phyloP scores from a whole-genome alignment of 1,140 invertebrate species.

The Heliconius eleuchia region DNA sequence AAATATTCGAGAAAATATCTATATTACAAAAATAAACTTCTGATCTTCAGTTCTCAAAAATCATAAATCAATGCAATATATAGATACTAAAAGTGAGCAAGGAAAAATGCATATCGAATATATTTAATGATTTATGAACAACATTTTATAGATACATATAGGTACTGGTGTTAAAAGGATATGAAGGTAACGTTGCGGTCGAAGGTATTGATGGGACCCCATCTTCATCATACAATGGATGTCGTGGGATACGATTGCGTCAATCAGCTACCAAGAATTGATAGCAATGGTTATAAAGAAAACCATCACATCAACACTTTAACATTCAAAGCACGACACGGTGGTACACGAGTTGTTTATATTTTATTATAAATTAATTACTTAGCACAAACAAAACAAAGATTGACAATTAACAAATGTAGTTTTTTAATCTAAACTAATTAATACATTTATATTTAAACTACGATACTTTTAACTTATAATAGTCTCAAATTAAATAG shows the following conservation, averaged over 20 bases:
- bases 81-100: neutral
- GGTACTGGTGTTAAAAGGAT: neutral
- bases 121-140: neutral
- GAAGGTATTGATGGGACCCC: slow-evolving; percentile 19
- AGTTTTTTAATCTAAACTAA: neutral
- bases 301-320: neutral
- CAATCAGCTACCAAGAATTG: slow-evolving; percentile 14
- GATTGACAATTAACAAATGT: neutral
- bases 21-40: neutral
- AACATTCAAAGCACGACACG: slow-evolving; percentile 1
- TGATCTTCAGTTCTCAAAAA: neutral
- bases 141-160: neutral
- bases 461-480: slow-evolving; percentile 21
- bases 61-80: too few relatives aligned
- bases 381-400: neutral
- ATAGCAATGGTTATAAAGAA: neutral
- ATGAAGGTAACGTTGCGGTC: slow-evolving; percentile 24
- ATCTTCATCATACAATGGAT: slow-evolving; percentile 29
- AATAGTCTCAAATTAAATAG: slow-evolving; percentile 54
- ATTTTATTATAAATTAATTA: neutral
- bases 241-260: slow-evolving; percentile 20
- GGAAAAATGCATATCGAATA: neutral
- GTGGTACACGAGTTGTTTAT: neutral
- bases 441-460: neutral
- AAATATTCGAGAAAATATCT: neutral